Conservation (phyloP, 2,113 vertebrate species). For the Ameiurus melas region DNA sequence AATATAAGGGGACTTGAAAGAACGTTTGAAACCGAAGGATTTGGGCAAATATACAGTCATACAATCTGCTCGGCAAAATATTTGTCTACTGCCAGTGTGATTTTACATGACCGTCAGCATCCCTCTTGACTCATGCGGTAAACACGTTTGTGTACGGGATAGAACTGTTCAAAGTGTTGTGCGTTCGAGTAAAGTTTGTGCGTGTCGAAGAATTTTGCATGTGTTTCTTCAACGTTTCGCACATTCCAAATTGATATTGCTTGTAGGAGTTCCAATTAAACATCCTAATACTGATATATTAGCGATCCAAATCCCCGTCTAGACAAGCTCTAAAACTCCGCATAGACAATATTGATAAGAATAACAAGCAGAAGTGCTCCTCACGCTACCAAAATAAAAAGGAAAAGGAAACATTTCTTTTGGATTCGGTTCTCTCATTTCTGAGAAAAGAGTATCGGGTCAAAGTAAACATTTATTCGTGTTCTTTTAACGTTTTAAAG, state of each 20-base stretch:
- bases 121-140: slow-evolving; percentile 1
- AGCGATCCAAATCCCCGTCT: slow-evolving; percentile 46
- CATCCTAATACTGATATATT: not conserved
- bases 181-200: not conserved
- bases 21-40: slow-evolving; percentile 56
- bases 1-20: slow-evolving; percentile 51
- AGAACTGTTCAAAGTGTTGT: not conserved
- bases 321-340: slow-evolving; percentile 53
- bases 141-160: not conserved
- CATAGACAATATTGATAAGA: slow-evolving; percentile 57
- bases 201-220: not conserved
- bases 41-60: slow-evolving; percentile 68
- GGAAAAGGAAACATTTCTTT: slow-evolving; percentile 67
- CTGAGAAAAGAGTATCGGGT: slow-evolving; percentile 44
- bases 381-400: slow-evolving; percentile 48
- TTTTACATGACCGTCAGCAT: slow-evolving; percentile 45
- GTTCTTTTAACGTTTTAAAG: slow-evolving; percentile 30
- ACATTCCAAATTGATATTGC: not conserved
- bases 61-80: slow-evolving; percentile 41
- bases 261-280: not conserved
- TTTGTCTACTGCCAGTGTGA: slow-evolving; percentile 54
- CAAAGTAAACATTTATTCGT: slow-evolving; percentile 52
- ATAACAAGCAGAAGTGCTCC: slow-evolving; percentile 62
- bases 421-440: slow-evolving; percentile 53
- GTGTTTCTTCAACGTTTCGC: not conserved